phyloP scores from a whole-genome alignment of 1,140 invertebrate species.

The Apis dorsata region DNA sequence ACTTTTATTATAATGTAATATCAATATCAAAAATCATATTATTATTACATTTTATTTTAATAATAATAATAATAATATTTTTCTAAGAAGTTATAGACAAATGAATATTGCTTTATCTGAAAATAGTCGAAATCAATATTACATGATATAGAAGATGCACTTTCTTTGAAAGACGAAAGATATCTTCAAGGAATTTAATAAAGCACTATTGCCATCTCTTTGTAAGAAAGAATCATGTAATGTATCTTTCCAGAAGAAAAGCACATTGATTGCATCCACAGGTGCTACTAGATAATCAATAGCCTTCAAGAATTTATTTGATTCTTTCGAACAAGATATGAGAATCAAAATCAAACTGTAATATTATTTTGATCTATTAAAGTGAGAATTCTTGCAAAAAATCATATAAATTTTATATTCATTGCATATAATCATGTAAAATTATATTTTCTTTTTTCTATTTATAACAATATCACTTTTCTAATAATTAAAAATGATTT shows the following conservation, averaged over 20 bases:
- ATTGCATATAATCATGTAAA: not conserved
- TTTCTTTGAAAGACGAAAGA: constrained; percentile 31
- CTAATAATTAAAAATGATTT: too few relatives aligned
- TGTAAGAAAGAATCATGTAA: constrained; percentile 51
- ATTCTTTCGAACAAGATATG: constrained; percentile 11
- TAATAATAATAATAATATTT: too few relatives aligned
- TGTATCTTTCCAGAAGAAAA: constrained; percentile 55
- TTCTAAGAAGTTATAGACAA: too few relatives aligned
- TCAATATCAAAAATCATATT: too few relatives aligned
- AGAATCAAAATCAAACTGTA: constrained; percentile 36
- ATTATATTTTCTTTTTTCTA: not conserved
- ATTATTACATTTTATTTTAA: too few relatives aligned
- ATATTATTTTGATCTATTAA: not conserved
- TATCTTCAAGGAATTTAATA: constrained; percentile 58
- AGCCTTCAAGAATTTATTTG: constrained; percentile 27
- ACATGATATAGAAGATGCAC: constrained; percentile 9
- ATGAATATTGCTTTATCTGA: not conserved
- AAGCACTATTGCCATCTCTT: constrained; percentile 54
- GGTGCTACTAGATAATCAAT: constrained; percentile 46
- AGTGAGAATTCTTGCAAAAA: constrained; percentile 4
- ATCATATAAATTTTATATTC: constrained; percentile 1
- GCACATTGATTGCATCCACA: constrained; percentile 35
- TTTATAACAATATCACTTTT: not conserved
- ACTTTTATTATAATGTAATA: too few relatives aligned
- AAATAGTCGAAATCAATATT: constrained; percentile 4